phyloP scores from a whole-genome alignment of 2,797 vertebrate genomes.

The Pagetopsis macropterus region DNA sequence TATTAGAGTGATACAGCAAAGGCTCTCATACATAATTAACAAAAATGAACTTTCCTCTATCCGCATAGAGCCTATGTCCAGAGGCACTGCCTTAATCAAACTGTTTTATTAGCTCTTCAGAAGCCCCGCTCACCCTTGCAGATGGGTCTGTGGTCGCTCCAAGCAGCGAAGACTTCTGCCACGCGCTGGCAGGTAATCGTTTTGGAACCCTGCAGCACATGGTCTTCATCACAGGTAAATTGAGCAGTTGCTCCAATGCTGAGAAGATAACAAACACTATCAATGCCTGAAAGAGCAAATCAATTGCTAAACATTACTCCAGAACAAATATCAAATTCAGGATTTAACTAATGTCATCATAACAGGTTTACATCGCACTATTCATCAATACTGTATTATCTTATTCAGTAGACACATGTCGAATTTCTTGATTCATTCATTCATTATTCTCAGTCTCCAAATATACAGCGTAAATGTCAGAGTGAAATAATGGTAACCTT shows the following conservation, averaged over 20 bases:
- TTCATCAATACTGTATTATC: background rate
- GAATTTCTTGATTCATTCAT: background rate
- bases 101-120: constrained; percentile 72
- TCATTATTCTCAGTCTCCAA: background rate
- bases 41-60: constrained; percentile 74
- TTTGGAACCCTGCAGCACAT: constrained; percentile 98
- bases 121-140: constrained; percentile 92
- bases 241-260: constrained; percentile 94
- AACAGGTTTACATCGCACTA: background rate
- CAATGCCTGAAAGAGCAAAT: constrained; percentile 56
- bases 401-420: background rate
- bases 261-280: constrained; percentile 68
- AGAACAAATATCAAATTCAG: constrained; percentile 46
- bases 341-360: constrained; percentile 38
- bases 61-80: constrained; percentile 70
- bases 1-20: constrained; percentile 55
- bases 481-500: background rate
- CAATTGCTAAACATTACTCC: constrained; percentile 54
- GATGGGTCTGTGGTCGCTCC: constrained; percentile 97
- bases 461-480: background rate
- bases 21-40: constrained; percentile 80
- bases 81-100: constrained; percentile 78
- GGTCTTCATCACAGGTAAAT: constrained; percentile 96
- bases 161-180: constrained; percentile 97
- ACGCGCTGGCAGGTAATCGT: constrained; percentile 97